Evolutionary conservation across 2,888 invertebrate species (phyloP), one percentile per base, ranked within the genome.

Genomic region (Cephus pulcher): DNA sequence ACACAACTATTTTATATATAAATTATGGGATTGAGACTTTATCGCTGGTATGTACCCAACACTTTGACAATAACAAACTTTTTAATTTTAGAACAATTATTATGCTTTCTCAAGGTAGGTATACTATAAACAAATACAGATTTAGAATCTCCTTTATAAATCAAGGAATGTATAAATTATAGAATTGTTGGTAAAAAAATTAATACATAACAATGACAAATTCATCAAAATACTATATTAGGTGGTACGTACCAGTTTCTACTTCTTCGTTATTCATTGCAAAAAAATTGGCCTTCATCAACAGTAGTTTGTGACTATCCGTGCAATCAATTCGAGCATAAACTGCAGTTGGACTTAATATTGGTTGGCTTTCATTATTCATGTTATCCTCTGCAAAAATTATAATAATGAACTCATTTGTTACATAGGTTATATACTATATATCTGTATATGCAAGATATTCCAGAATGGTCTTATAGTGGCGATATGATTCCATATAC

Each of bases 251-350:
- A 32, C 32, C 71, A 33, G 33, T 33, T 33, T 71, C 78, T 23
- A 78, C 34, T 37, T 90, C 89, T 11, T 89, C 90, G 69, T 86
- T 88, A 68, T 91, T 91, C 32, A 89, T 90, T 1, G 93, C 93
- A 85, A 95, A 97, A 76, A 97, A 94, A 0, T 96, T 96, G 0
- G 96, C 96, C 90, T 97, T 97, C 97, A 97, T 97, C 0, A 96
- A 92, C 86, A 97, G 97, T 40, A 97, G 93, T 85, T 94, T 94
- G 83, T 95, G 95, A 30, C 95, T 93, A 82, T 94, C 94, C 0
- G 94, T 92, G 69, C 95, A 93, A 76, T 94, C 93, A n/a, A 95
- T 91, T 0, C 94, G 92, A 0, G 95, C 95, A 81, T 95, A 87
- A 74, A 94, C 93, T 2, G 94, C 93, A 0, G 95, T 94, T 0